phyloP scores from a whole-genome alignment of 2,888 invertebrate species.

The Calephelis perditalis region DNA sequence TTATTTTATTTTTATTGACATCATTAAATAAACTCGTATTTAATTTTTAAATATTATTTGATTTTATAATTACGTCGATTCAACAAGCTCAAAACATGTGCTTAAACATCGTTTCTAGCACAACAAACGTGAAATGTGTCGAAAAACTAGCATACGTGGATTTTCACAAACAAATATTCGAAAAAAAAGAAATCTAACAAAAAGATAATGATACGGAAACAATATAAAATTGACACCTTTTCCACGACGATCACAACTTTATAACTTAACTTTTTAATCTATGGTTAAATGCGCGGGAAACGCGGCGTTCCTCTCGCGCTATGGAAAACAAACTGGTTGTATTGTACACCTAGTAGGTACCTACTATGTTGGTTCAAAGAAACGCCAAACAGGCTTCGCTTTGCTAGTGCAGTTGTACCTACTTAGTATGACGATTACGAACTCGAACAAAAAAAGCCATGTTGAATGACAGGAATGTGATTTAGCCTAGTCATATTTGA shows the following conservation, averaged over 20 bases:
- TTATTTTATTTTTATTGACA: no score
- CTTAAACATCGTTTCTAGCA: constrained; percentile 1
- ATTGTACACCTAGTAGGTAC: constrained; percentile 9
- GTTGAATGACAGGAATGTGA: constrained; percentile 10
- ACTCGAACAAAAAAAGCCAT: constrained; percentile 17
- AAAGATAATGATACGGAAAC: not conserved
- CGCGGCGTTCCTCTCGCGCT: constrained; percentile 47
- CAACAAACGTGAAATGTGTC: not conserved
- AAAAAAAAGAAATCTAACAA: not conserved
- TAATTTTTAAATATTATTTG: no score
- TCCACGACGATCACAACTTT: constrained; percentile 27
- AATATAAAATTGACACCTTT: constrained; percentile 8
- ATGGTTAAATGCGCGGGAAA: constrained; percentile 50
- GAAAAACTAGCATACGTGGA: not conserved
- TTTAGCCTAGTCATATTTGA: not conserved
- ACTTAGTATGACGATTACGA: constrained; percentile 16
- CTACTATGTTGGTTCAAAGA: not conserved
- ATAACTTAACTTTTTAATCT: constrained; percentile 37
- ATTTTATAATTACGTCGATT: no score
- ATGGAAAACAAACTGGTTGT: constrained; percentile 47
- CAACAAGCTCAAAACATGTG: not conserved
- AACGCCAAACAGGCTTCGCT: constrained; percentile 27
- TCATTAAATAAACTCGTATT: no score
- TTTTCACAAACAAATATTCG: not conserved
- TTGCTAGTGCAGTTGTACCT: constrained; percentile 17